Evolutionary conservation across 2,888 invertebrate species (phyloP), one percentile per base, ranked within the genome.

Genomic region (Eugnorisma glareosa): DNA sequence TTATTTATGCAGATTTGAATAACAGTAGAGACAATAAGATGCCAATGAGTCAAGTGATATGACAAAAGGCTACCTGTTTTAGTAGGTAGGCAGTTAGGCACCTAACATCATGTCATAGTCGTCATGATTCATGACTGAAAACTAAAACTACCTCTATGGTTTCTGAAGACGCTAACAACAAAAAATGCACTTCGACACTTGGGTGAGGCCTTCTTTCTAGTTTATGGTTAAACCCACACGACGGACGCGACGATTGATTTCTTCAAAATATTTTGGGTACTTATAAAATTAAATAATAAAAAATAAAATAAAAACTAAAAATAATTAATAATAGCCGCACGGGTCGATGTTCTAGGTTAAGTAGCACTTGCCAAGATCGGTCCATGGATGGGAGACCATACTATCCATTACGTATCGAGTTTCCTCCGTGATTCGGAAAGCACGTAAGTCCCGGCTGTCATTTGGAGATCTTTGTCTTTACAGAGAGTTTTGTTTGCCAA

Each of bases 71-170:
- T 31, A 63, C 35, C 6, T 35, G 4, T 8, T 35, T 11, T 5
- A 24, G 24, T 13, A 24, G 24, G 24, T 37, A 35, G 35, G 11
- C n/a, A n/a, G n/a, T n/a, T 24, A 24, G 24, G 13, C 13, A 63
- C 63, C 37, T 63, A 63, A 37, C 63, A n/a, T 63, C 37, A 63
- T 63, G 63, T 63, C 63, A 37, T 35, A 24, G 63, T 24, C 63
- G 15, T 37, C 24, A 6, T 63, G 37, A 37, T 37, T 63, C 24
- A 63, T 37, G 63, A 37, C 37, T 24, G 63, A 63, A 63, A 7
- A 31, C 31, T 21, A 21, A 31, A 59, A 21, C 3, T 18, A 31
- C 6, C 28, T 57, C 31, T 31, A 21, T 31, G 1, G 11, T 61
- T 24, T 61, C 61, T 61, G 35, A 35, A 54, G 15, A n/a, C 28